Conservation (phyloP, 2,797 vertebrate genomes). For the Leptatherina wallacei region DNA sequence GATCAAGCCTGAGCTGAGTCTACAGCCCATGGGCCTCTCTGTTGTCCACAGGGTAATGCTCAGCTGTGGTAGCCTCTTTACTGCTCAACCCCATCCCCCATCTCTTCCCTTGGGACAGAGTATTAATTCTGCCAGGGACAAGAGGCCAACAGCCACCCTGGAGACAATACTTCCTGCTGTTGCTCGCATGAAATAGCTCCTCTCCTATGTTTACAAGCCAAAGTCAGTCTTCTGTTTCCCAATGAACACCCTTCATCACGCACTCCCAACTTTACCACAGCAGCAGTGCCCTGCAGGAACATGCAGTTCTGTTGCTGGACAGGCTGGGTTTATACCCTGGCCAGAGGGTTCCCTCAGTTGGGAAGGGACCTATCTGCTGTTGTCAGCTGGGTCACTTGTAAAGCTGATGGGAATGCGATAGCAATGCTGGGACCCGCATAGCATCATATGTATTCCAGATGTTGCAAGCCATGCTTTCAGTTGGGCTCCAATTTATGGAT, state of each 20-base stretch:
- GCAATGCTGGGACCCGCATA: constrained; percentile 28
- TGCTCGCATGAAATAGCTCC: constrained; percentile 64
- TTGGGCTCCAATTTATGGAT: constrained; percentile 2
- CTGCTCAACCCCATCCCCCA: constrained; percentile 50
- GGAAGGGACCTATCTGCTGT: constrained; percentile 40
- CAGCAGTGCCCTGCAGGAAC: constrained; percentile 55
- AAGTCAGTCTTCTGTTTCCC: constrained; percentile 45
- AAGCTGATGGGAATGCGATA: constrained; percentile 29
- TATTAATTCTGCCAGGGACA: constrained; percentile 66
- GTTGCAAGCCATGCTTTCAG: constrained; percentile 14
- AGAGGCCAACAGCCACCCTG: constrained; percentile 67
- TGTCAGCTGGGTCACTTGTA: constrained; percentile 67
- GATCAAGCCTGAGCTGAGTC: constrained; percentile 57
- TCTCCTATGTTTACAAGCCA: constrained; percentile 57
- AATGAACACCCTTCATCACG: constrained; percentile 50
- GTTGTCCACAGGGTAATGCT: constrained; percentile 54
- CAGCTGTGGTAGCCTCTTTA: constrained; percentile 68
- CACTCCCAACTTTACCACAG: constrained; percentile 35
- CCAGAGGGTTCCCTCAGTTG: constrained; percentile 61
- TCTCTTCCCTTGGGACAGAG: constrained; percentile 37
- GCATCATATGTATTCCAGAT: constrained; percentile 58
- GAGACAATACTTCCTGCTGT: constrained; percentile 73
- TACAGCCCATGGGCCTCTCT: constrained; percentile 43
- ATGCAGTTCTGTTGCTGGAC: constrained; percentile 44
- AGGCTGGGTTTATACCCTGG: constrained; percentile 42